A percentile compares a stretch with the other conserved stretches of the same genome.
Evolutionary conservation across 2,113 vertebrate genomes (phyloP).

Genomic region (Eonycteris spelaea): DNA sequence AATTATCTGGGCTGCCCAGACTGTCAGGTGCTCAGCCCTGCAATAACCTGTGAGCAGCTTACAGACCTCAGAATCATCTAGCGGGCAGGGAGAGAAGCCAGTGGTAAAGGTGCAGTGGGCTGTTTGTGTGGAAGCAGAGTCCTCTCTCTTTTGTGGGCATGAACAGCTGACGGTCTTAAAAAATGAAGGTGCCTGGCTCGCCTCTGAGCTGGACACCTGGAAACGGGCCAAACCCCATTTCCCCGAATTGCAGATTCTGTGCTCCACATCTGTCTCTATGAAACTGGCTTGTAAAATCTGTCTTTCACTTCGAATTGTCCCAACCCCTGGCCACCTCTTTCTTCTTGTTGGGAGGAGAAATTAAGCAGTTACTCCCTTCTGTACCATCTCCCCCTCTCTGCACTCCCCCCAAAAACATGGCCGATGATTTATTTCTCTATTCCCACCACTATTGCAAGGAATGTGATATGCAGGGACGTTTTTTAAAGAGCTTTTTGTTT

Average conservation of each 20-base stretch:
- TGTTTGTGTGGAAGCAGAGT: not conserved
- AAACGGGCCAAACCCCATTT: not conserved
- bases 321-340: not conserved
- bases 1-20: not conserved
- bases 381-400: fast-evolving
- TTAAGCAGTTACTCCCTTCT: not conserved
- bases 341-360: not conserved
- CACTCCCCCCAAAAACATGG: not conserved
- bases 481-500: not conserved
- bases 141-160: not conserved
- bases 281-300: not conserved
- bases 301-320: not conserved
- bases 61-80: not conserved
- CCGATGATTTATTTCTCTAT: not conserved
- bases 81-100: not conserved
- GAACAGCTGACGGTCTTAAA: constrained; percentile 17
- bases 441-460: not conserved
- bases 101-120: not conserved
- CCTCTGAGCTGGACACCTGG: not conserved
- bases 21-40: not conserved
- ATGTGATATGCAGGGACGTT: not conserved
- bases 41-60: not conserved
- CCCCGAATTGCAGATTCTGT: not conserved
- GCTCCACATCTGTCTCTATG: not conserved
- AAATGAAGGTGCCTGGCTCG: not conserved